Evolutionary conservation across 1,140 invertebrate genomes (phyloP), one percentile per base, ranked within the genome.

Genomic region (Eupeodes corollae): DNA sequence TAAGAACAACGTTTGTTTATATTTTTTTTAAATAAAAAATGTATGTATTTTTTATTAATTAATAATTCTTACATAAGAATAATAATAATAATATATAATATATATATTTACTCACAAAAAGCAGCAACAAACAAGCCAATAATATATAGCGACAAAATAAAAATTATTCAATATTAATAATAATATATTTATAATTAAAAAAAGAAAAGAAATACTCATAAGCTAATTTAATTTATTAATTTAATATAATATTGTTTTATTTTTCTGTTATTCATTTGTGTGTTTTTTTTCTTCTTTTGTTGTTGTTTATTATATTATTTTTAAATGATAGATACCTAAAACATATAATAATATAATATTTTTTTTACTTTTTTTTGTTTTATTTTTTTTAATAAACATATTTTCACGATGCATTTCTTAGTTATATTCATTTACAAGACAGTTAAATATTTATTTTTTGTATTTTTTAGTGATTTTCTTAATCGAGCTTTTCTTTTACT

Each of bases 121-220:
- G 62, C 61, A 53, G 59, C 61, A 65, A 65, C 61, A 65, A 62
- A 61, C 58, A 65, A 62, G 59, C 58, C 48, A 51, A 52, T 52
- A 58, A 39, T 26, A n/a, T n/a, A 26, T 26, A 26, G 21, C 21
- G 21, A 26, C 21, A 26, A 26, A 26, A 26, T 26, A 26, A 26
- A n/a, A 26, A 26, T 26, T 26, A 26, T 26, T 26, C 8, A 26
- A 5, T 5, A 26, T 26, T 26, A 26, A 5, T 26, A 26, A 26
- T 26, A 26, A 26, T 26, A 26, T 26, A 26, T 41, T 6, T 19
- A 41, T 41, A 41, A 41, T 18, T 18, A 14, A 41, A 41, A 41
- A 18, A 41, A 41, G 11, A 12, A 14, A 14, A 18, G 18, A 50
- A 46, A 51, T 42, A 30, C 30, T 42, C n/a, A 26, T 42, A 26